Conservation (phyloP, 2,113 vertebrate species). For the Campylorhamphus procurvoides region DNA sequence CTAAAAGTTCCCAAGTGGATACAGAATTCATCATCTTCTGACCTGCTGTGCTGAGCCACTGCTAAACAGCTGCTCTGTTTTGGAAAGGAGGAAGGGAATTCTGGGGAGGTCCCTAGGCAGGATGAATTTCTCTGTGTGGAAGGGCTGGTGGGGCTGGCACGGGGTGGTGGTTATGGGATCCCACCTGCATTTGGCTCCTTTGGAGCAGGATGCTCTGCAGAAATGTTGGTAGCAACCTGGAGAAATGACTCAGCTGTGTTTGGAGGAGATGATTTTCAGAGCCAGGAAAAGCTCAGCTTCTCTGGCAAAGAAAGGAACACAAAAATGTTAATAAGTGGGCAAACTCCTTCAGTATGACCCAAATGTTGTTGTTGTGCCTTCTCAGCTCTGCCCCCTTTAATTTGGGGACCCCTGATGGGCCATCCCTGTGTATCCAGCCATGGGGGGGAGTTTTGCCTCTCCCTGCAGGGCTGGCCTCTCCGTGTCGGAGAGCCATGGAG, state of each 20-base stretch:
- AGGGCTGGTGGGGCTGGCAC: not conserved
- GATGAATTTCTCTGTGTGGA: not conserved
- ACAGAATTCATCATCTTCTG: not conserved
- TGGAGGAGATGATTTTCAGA: not conserved
- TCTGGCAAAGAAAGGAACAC: not conserved
- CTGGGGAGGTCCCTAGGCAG: not conserved
- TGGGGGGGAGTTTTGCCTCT: not conserved
- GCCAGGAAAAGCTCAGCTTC: not conserved
- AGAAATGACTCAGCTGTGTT: not conserved
- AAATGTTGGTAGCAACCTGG: not conserved
- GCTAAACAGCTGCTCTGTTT: not conserved
- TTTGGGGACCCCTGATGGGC: not conserved
- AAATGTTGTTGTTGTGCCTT: not conserved
- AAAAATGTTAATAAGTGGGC: not conserved
- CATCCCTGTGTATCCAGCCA: not conserved
- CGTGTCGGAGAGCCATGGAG: not conserved
- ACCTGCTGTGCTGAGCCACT: not conserved
- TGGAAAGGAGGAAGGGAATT: not conserved
- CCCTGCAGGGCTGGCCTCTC: not conserved
- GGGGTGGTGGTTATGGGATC: not conserved
- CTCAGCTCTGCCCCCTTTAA: not conserved
- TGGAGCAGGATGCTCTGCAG: not conserved
- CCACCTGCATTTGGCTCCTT: not conserved
- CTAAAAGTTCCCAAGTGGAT: not conserved
- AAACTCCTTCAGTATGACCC: not conserved